Percentiles rank a stretch among this genome's conserved stretches.
Evolutionary conservation across 2,113 vertebrate species (phyloP).

Genomic region (Mus spicilegus): DNA sequence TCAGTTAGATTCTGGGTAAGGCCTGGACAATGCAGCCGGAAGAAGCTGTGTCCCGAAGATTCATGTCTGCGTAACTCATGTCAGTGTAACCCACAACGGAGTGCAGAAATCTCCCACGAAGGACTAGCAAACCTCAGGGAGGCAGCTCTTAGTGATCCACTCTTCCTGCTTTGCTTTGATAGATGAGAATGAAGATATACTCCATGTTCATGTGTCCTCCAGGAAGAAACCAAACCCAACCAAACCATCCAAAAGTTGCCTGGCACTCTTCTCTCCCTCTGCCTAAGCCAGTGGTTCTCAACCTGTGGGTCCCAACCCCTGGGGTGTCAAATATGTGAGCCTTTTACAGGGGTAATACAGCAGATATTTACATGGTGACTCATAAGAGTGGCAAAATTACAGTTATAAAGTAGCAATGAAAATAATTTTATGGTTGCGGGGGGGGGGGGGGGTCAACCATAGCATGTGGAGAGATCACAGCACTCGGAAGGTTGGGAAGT

Average conservation of each 20-base stretch:
- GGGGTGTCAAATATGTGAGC: too few species aligned
- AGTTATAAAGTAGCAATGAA: too few species aligned
- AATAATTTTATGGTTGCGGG: too few species aligned
- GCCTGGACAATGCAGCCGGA: not conserved
- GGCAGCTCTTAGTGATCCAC: not conserved
- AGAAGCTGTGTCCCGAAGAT: not conserved
- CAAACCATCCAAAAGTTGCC: not conserved
- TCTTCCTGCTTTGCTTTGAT: not conserved
- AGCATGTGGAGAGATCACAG: too few species aligned
- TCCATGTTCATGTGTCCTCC: not conserved
- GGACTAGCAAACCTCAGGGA: not conserved
- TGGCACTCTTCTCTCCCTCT: rapidly evolving
- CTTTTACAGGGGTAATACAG: too few species aligned
- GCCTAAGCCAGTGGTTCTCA: not conserved
- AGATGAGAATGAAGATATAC: not conserved
- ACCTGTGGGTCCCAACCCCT: too few species aligned
- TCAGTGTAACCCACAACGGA: not conserved
- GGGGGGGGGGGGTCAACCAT: too few species aligned
- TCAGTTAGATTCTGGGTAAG: not conserved
- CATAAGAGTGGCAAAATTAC: too few species aligned
- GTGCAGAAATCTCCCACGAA: not conserved
- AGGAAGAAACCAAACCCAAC: not conserved
- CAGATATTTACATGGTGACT: too few species aligned
- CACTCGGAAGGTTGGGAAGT: too few species aligned
- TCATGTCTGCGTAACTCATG: not conserved